Evolutionary conservation across 2,113 vertebrate species (phyloP).

Genomic region (Nycticebus coucang): DNA sequence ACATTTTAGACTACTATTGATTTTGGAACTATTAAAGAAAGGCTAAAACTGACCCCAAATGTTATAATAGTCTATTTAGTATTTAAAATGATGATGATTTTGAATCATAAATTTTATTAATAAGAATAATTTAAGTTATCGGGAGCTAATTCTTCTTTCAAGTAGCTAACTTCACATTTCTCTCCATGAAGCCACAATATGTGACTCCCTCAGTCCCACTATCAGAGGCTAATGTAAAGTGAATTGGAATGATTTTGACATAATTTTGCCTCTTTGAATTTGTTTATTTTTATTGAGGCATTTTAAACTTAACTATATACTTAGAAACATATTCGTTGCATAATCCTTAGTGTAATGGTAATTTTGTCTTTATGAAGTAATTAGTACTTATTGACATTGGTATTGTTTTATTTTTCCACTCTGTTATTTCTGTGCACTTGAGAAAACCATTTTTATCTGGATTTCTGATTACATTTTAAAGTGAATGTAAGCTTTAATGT

Average conservation of each 20-base stretch:
- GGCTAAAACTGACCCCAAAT: constrained; percentile 7
- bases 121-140: constrained; percentile 53
- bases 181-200: background rate
- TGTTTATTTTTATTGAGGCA: background rate
- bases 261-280: constrained; percentile 58
- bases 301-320: constrained; percentile 42
- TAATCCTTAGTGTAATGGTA: constrained; percentile 37
- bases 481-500: constrained; percentile 26
- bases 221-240: constrained; percentile 46
- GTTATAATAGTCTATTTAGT: constrained; percentile 45
- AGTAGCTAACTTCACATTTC: constrained; percentile 36
- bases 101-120: constrained; percentile 58
- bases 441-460: constrained; percentile 48
- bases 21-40: constrained; percentile 58
- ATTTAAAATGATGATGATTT: constrained; percentile 61
- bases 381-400: constrained; percentile 41
- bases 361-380: constrained; percentile 72
- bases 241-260: constrained; percentile 56
- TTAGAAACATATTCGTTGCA: constrained; percentile 22
- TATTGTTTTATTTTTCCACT: constrained; percentile 61
- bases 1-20: constrained; percentile 53
- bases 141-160: constrained; percentile 42
- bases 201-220: constrained; percentile 3
- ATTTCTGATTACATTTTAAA: constrained; percentile 59
- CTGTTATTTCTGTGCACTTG: constrained; percentile 58